A percentile compares a stretch with the other conserved stretches of the same genome.
Evolutionary conservation across 2,113 vertebrate species (phyloP).

Genomic region (Limnothrissa miodon): DNA sequence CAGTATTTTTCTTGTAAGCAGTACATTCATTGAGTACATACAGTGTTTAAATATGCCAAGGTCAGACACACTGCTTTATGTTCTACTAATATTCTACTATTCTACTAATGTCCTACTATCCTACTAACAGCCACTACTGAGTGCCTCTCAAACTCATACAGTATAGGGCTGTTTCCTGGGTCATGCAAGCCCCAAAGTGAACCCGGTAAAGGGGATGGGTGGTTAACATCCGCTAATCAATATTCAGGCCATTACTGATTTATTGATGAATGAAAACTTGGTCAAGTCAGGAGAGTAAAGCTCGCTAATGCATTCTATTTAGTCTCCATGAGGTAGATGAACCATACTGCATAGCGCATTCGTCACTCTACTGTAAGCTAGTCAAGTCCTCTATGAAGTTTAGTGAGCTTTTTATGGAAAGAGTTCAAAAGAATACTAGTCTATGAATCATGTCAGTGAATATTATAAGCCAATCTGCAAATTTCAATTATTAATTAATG

Average conservation of each 20-base stretch:
- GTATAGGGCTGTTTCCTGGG: neutral
- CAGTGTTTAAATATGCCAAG: neutral
- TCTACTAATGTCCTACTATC: neutral
- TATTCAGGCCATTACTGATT: neutral
- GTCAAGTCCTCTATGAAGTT: neutral
- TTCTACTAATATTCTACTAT: neutral
- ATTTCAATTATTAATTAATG: neutral
- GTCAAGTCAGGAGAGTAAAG: neutral
- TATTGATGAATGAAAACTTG: constrained; percentile 20
- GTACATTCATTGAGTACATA: neutral
- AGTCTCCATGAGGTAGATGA: neutral
- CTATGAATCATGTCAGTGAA: constrained; percentile 5
- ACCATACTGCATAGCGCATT: neutral
- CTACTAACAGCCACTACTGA: too few species aligned
- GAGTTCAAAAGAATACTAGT: constrained; percentile 12
- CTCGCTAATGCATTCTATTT: neutral
- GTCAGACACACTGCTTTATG: neutral
- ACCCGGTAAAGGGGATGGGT: neutral
- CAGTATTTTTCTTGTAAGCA: neutral
- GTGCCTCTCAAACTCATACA: neutral
- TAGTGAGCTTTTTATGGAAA: neutral
- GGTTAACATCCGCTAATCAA: neutral
- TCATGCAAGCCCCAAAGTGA: neutral
- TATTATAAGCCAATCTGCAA: neutral
- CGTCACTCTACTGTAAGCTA: neutral